Evolutionary conservation across 2,888 invertebrate genomes (phyloP), one percentile per base, ranked within the genome.

Genomic region (Ecdyonurus torrentis): DNA sequence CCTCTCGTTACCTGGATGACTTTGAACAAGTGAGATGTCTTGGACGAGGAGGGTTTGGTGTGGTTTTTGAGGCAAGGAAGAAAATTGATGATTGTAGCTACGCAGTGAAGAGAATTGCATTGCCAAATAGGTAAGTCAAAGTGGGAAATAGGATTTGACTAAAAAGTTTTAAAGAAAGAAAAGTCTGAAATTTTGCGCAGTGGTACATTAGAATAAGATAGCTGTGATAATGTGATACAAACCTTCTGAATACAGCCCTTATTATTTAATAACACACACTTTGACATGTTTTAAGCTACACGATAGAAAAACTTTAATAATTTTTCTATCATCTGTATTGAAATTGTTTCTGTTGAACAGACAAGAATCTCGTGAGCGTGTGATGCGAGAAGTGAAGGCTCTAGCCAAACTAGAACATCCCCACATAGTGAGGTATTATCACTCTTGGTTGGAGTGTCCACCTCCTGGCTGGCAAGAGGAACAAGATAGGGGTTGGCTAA

Each of bases 391-490:
- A 76, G 97, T 97, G 0, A 88, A 91, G 66, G 95, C 95, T 0
- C 77, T 98, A 53, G 98, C 98, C 0, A 91, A 91, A 74, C 78
- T 98, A 63, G 96, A 98, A 67, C 97, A 99, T 77, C 85, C 85
- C 58, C 89, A 96, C 73, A 98, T 99, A 68, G 97, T 98, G 61
- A 81, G 98, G 1, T 99, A 96, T 76, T 92, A 89, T 75, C 89
- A 94, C 78, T 89, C 96, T 0, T 99, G 98, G 98, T 80, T 93
- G 0, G 97, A 98, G 75, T 83, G 84, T 64, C 96, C 97, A 7
- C 96, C 97, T 1, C 77, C 81, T 7, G 86, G 84, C 5, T 96
- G 95, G 93, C 88, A 92, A 74, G 86, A 90, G 70, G 79, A 82
- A 25, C 82, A 85, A 61, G 95, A 95, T 75, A 79, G 79, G 23